Conservation (phyloP, 1,140 invertebrate genomes). For the Neodiprion virginianus region DNA sequence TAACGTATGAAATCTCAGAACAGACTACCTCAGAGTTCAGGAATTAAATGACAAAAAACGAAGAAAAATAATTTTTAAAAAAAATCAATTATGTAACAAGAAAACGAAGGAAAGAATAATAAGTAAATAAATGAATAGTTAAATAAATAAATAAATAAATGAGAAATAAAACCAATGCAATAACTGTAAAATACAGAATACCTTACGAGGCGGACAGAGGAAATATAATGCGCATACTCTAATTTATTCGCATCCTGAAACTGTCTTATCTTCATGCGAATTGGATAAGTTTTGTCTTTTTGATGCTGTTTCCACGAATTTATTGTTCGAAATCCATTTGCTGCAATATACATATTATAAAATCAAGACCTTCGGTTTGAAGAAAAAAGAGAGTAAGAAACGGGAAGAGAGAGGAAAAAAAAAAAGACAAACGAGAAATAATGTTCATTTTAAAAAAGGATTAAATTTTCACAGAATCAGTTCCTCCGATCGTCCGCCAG, state of each 20-base stretch:
- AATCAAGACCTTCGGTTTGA: background rate
- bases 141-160: constrained; percentile 39
- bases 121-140: constrained; percentile 54
- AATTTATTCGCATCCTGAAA: background rate
- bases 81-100: constrained; percentile 34
- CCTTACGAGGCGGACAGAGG: background rate
- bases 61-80: constrained; percentile 31
- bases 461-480: constrained; percentile 24
- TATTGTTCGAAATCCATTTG: background rate
- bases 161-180: constrained; percentile 22
- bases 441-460: background rate
- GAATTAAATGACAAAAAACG: constrained; percentile 44
- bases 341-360: background rate
- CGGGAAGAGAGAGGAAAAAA: background rate
- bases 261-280: background rate
- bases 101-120: constrained; percentile 50
- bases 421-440: background rate
- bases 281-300: background rate
- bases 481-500: constrained; percentile 40
- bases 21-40: constrained; percentile 62
- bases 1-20: constrained; percentile 49
- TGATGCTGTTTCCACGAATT: background rate
- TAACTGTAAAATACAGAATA: constrained; percentile 1
- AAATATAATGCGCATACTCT: background rate
- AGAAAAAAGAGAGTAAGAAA: too few relatives aligned